These are phyloP conservation scores for Petrophora chlorosata DNA, from an alignment of 2,888 invertebrate species.

Conservation along the genomic window DNA sequence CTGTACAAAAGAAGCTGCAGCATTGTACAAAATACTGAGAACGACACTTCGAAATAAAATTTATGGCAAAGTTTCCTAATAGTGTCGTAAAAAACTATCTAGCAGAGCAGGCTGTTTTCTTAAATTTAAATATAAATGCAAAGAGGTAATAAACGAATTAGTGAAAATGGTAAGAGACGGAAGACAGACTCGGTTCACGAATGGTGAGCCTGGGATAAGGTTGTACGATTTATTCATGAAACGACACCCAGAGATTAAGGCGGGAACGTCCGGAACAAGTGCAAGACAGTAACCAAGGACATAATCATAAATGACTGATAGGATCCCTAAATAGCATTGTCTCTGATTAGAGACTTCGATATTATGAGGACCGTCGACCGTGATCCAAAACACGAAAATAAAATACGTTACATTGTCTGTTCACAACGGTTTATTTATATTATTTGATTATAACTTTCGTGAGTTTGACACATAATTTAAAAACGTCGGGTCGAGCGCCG, in stretches of 20 bases:
- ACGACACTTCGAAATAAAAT: background rate
- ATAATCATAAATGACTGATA: too few species aligned
- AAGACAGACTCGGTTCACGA: background rate
- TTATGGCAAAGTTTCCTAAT: background rate
- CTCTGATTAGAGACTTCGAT: too few species aligned
- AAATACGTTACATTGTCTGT: too few species aligned
- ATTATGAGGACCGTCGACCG: too few species aligned
- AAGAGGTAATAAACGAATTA: background rate
- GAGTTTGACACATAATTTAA: too few species aligned
- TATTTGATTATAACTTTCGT: too few species aligned
- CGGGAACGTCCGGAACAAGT: too few species aligned
- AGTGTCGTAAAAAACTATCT: background rate
- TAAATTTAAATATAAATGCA: background rate
- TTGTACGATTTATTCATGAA: background rate
- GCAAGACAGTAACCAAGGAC: too few species aligned
- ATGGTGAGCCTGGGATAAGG: background rate
- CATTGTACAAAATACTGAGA: background rate
- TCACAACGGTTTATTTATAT: too few species aligned
- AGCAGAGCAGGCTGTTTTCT: background rate
- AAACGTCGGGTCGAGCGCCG: too few species aligned
- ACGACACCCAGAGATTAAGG: background rate
- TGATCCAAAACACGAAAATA: too few species aligned
- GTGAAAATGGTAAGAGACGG: background rate
- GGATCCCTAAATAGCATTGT: too few species aligned
- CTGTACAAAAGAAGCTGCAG: background rate